Base-by-base conservation (phyloP, 2,888 invertebrate species). In the Drosophila fungiperda region DNA sequence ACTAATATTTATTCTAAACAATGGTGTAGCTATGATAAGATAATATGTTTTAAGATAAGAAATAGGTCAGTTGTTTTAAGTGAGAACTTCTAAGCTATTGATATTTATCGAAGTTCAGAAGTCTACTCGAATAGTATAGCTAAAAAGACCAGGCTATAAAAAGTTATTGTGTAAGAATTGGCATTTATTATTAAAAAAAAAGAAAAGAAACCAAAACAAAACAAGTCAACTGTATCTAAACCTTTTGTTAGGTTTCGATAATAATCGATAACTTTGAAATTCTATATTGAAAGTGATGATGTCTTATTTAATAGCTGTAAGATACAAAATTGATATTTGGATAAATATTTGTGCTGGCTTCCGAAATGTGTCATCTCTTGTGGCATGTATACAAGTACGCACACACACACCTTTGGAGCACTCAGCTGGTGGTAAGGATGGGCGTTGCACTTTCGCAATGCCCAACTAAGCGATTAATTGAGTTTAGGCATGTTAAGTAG, bases 401-500 rank as follows among this genome's bases (percentile, higher is more conserved):
- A 38, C 38, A 17, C 17, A 17, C 17, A 20, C 20, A 59, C 59
- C 71, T 66, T 62, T 38, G 23, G 15, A 3, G 33, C 12, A 8
- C 12, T 9, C 45, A 15, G 45, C 12, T 23, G 45, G 7, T 45
- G 23, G 45, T 12, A 61, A 58, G 76, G 73, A 64, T 76, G 68
- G 58, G 42, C 42, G 17, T 45, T 64, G 68, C 73, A 63, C 35
- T 33, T n/a, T 32, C 50, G 40, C 65, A 29, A 48, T 26, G 45
- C 53, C 48, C 35, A 62, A 42, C 26, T 33, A 68, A 59, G 62
- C 52, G 59, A 49, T 77, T 71, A 79, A 80, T 80, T 65, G 70
- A 57, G 74, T 74, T 80, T 76, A 40, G 70, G 52, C 79, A 79
- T 68, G 73, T 70, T 68, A 70, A 80, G 69, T 68, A 59, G 59